These are phyloP conservation scores for Triops cancriformis DNA, from an alignment of 1,140 invertebrate genomes.

Conservation along the genomic window DNA sequence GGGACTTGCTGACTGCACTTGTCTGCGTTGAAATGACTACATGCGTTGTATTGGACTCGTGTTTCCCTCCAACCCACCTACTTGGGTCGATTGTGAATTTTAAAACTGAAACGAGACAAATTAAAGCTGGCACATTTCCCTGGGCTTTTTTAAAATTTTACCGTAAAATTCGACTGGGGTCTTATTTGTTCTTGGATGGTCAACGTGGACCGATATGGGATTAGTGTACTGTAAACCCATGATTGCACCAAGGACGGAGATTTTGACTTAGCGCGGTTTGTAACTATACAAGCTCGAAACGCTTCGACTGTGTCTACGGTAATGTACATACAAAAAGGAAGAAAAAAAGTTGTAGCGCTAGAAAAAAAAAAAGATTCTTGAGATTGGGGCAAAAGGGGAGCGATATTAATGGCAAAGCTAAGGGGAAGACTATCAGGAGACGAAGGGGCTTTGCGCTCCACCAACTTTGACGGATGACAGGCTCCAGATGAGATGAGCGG, in stretches of 20 bases:
- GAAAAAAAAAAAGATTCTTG: neutral
- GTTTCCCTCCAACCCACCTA: neutral
- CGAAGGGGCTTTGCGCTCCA: conserved; percentile 10
- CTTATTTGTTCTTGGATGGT: no score
- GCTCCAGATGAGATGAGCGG: conserved; percentile 9
- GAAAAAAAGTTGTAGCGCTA: neutral
- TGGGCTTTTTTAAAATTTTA: no score
- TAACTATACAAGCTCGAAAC: neutral
- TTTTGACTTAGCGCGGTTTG: neutral
- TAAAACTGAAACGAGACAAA: no score
- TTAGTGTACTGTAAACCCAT: no score
- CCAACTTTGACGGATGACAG: conserved; percentile 12
- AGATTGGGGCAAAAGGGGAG: conserved; percentile 5
- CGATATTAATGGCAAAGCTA: conserved; percentile 1
- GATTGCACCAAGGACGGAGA: no score
- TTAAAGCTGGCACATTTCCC: no score
- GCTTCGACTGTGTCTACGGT: neutral
- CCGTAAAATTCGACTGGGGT: no score
- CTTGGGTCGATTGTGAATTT: neutral
- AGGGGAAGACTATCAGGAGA: conserved; percentile 10
- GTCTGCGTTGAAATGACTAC: neutral
- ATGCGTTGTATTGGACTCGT: neutral
- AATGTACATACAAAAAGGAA: neutral
- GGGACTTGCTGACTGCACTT: conserved; percentile 13
- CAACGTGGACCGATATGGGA: no score